phyloP scores from a whole-genome alignment of 2,113 vertebrate species.

The Semicossyphus pulcher region DNA sequence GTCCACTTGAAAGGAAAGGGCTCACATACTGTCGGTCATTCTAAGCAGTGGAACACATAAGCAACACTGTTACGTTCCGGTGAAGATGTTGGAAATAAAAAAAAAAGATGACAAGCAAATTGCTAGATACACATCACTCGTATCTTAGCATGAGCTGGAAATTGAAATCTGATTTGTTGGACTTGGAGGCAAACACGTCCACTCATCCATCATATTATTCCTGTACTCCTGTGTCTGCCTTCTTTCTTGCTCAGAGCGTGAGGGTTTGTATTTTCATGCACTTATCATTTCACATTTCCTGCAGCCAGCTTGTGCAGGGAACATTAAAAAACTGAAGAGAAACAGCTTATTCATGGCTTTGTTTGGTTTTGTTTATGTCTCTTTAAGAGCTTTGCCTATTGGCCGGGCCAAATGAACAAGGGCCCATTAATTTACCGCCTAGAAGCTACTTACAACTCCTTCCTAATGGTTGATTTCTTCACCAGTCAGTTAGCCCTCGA shows the following conservation, averaged over 20 bases:
- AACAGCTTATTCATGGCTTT: conserved; percentile 19
- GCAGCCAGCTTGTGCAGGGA: neutral
- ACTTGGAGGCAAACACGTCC: neutral
- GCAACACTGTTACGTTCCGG: neutral
- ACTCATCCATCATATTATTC: neutral
- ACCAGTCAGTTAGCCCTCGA: conserved; percentile 35
- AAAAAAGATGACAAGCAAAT: neutral
- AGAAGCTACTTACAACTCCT: conserved; percentile 40
- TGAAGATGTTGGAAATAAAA: neutral
- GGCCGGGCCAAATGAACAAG: conserved; percentile 34
- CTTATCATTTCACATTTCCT: neutral
- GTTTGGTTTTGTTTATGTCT: conserved; percentile 47
- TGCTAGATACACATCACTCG: neutral
- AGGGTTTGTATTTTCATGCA: neutral
- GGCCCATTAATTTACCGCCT: conserved; percentile 50
- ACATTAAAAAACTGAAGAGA: no score
- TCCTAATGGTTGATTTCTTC: conserved; percentile 48
- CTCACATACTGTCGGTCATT: neutral
- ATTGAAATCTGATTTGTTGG: conserved; percentile 7
- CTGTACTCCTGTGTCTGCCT: rapidly evolving
- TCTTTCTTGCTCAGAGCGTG: neutral
- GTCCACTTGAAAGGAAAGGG: no score
- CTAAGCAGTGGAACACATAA: neutral
- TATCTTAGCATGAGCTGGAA: neutral
- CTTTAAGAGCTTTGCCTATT: conserved; percentile 35